Base-by-base conservation (phyloP, 1,140 invertebrate genomes). In the Danaus melanippus region DNA sequence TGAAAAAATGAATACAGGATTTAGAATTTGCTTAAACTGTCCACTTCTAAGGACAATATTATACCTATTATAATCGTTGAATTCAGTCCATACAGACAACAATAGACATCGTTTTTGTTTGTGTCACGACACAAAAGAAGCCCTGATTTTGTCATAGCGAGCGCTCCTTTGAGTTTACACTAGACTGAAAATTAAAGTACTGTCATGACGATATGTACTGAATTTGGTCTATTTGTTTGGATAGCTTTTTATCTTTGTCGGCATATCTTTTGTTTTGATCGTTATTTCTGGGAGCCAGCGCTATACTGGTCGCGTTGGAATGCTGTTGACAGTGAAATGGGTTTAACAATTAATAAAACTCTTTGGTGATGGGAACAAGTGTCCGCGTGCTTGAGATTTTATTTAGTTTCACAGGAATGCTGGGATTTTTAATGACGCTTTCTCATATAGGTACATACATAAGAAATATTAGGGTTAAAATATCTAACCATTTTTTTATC, bases 321-420 rank as follows among this genome's bases (percentile, higher is more conserved):
- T 84, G 81, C 61, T 66, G 76, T 69, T 83, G 83, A 84, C 83
- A 84, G 76, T 82, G 82, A 82, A 84, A 76, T 78, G 80, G 77
- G 80, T 81, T 74, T 67, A 64, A 73, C 73, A 81, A 84, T 84
- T 86, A 84, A 86, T 86, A 83, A 84, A 83, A 72, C 74, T 75
- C 74, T 76, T 59, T 57, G 61, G 46, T 51, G 62, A 56, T 53
- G 49, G 62, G 62, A 56, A 75, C 73, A 70, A 75, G 79, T 78
- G 71, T 58, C 59, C 59, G 70, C 69, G 66, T 74, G 61, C 71
- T 70, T 68, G 12, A 59, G 42, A 76, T 77, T 74, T 64, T 68
- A 67, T 66, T 53, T 43, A 56, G 42, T 11, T 12, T 39, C 50
- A 50, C 40, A 41, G 56, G 60, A 62, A 58, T 62, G 52, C 45